Percentiles rank a stretch among this genome's conserved stretches.
phyloP scores from a whole-genome alignment of 2,888 invertebrate genomes.

The Physocephala rufipes region DNA sequence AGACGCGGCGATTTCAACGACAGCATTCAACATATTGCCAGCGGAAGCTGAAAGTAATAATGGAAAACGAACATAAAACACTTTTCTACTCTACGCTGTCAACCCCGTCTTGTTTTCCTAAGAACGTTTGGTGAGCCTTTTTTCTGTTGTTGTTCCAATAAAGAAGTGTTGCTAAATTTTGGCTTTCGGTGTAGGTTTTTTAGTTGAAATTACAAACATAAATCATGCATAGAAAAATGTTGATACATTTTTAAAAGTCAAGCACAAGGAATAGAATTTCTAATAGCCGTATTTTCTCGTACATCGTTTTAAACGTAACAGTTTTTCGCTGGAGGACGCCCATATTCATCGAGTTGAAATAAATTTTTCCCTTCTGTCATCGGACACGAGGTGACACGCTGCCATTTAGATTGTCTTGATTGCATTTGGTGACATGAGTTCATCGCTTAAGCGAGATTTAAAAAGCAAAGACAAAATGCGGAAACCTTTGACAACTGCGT shows the following conservation, averaged over 20 bases:
- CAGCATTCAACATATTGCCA: slow-evolving; percentile 27
- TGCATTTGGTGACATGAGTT: not conserved
- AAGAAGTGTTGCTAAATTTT: not conserved
- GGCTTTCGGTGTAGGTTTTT: slow-evolving; percentile 13
- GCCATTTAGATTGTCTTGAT: slow-evolving; percentile 1
- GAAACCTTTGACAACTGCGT: not conserved
- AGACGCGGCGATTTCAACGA: slow-evolving; percentile 21
- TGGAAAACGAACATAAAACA: slow-evolving; percentile 34
- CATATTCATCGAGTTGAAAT: not conserved
- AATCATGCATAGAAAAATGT: slow-evolving; percentile 34
- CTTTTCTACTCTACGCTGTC: slow-evolving; percentile 30
- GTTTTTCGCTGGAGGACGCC: not conserved
- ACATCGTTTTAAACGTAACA: too few relatives aligned
- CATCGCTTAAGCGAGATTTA: not conserved
- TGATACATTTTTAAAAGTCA: not conserved
- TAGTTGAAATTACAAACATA: slow-evolving; percentile 31
- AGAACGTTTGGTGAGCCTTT: slow-evolving; percentile 13
- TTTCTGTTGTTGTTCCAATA: not conserved
- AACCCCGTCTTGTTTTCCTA: slow-evolving; percentile 22
- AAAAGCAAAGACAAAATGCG: not conserved
- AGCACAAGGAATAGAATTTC: too few relatives aligned
- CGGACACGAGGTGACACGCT: not conserved
- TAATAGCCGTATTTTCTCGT: too few relatives aligned
- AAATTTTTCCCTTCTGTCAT: not conserved
- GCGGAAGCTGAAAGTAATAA: slow-evolving; percentile 37